Evolutionary conservation across 1,140 invertebrate genomes (phyloP), one percentile per base, ranked within the genome.

Genomic region (Acyrthosiphon pisum): DNA sequence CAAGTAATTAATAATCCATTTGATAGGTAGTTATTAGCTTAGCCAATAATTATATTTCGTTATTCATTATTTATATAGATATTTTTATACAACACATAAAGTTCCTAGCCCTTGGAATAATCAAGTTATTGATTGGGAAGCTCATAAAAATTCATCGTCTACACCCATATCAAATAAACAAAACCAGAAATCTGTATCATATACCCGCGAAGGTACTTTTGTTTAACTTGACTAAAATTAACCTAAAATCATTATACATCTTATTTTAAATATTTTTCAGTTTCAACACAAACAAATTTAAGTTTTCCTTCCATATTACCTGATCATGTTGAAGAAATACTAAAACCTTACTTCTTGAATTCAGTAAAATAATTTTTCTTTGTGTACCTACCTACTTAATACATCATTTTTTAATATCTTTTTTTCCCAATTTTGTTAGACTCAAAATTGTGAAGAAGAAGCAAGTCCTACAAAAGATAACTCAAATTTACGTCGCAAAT

Each of bases 301-400:
- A 94, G 93, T 93, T 89, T 94, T 88, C 94, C 94, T 46, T 83
- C 90, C 2, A 26, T 44, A n/a, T 91, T 94, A 60, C 94, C 94
- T 44, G 93, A 93, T 46, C 93, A 94, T 60, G 89, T 94, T 92
- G 94, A 93, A 92, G 93, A 93, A 88, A 92, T 94, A 87, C 60
- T 94, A 6, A 94, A 94, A 90, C 94, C 94, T 1, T 94, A 94
- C 83, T 94, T 94, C 23, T 50, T 93, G 22, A 87, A 93, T 37
- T 93, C 89, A 46, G 93, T 93, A 93, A 90, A 53, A 48, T 48
- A 56, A 11, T 56, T 56, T 53, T 53, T 1, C 35, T 6, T 20
- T 6, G n/a, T n/a, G n/a, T n/a, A 2, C 53, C 2, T 46, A 86
- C 11, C 0, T 46, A 18, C 30, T 76, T 76, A n/a, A 76, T 76